These are phyloP conservation scores for Saccostrea glomerata DNA, from an alignment of 1,140 invertebrate species.

Conservation along the genomic window DNA sequence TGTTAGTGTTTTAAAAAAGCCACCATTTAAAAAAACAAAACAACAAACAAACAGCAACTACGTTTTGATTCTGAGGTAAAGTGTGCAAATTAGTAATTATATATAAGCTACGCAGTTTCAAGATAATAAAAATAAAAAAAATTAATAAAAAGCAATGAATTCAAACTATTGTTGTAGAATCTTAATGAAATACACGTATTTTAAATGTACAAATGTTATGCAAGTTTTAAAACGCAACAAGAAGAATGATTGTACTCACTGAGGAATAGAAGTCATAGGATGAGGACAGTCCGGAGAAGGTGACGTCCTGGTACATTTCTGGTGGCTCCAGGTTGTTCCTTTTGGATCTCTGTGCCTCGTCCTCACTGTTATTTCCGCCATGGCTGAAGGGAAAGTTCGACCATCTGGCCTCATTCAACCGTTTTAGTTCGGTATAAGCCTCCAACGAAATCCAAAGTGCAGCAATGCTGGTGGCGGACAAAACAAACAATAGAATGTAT, in stretches of 20 bases:
- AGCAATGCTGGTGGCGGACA: slow-evolving; percentile 2
- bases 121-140: no score
- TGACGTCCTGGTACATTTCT: neutral
- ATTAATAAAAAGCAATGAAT: no score
- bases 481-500: slow-evolving; percentile 11
- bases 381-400: neutral
- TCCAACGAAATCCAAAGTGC: neutral
- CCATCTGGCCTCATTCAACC: neutral
- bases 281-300: neutral
- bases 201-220: no score
- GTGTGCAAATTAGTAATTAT: no score
- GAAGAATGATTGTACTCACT: neutral
- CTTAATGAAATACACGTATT: no score
- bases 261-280: neutral
- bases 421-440: slow-evolving; percentile 10
- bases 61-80: no score
- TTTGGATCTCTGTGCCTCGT: slow-evolving; percentile 5
- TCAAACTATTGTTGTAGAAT: no score
- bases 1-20: no score
- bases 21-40: no score
- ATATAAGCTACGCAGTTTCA: no score
- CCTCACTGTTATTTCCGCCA: neutral
- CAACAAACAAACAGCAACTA: no score
- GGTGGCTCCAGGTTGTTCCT: slow-evolving; percentile 1
- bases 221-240: neutral